phyloP scores from a whole-genome alignment of 2,113 vertebrate species.

The Corythornis cristatus region DNA sequence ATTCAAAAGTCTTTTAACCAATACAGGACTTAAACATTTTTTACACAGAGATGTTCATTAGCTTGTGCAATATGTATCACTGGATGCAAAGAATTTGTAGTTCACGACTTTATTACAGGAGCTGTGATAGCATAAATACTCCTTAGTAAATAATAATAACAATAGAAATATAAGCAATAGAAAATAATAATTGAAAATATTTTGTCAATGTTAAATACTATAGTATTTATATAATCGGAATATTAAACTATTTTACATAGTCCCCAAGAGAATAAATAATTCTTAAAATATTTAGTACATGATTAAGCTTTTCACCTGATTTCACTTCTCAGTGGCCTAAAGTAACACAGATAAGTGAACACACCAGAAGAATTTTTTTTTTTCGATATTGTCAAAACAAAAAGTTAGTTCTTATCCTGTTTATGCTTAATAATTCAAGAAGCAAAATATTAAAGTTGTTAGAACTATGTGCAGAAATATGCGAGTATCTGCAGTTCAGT shows the following conservation, averaged over 20 bases:
- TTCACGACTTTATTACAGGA: not conserved
- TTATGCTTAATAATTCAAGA: not conserved
- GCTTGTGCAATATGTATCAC: not conserved
- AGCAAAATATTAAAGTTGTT: not conserved
- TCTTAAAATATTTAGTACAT: not conserved
- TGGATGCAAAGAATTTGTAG: not conserved
- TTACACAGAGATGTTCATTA: not conserved
- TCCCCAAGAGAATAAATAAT: not conserved
- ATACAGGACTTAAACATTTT: not conserved
- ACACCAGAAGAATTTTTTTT: not conserved
- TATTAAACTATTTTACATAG: not conserved
- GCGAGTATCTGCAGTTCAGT: not conserved
- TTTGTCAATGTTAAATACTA: not conserved
- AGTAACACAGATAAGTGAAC: not conserved
- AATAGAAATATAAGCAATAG: not conserved
- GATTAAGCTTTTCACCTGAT: not conserved
- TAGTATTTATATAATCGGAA: not conserved
- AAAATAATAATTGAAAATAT: not conserved
- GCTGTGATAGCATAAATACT: not conserved
- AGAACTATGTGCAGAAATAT: not conserved
- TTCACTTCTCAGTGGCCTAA: not conserved
- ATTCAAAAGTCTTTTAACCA: not conserved
- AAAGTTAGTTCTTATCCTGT: accelerated
- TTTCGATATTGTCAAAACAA: not conserved
- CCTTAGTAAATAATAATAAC: not conserved